These are phyloP conservation scores for Lampris megalopsis DNA, from an alignment of 2,113 vertebrate genomes.

Conservation along the genomic window DNA sequence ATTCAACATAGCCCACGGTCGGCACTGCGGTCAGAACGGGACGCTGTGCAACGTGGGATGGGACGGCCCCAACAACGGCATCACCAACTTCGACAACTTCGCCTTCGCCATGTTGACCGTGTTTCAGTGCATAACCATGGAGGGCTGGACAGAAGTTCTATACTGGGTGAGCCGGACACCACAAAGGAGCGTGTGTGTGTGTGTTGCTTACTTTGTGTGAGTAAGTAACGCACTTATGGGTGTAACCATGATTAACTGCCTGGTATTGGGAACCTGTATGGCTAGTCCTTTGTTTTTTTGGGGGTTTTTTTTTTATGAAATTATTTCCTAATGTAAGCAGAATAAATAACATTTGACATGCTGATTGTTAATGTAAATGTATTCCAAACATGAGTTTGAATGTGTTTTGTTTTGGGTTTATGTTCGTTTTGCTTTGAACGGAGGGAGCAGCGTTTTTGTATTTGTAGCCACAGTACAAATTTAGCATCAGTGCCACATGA, in stretches of 20 bases:
- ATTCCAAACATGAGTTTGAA: no score
- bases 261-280: not conserved
- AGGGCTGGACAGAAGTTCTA: conserved; percentile 97
- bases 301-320: not conserved
- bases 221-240: not conserved
- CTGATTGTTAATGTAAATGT: no score
- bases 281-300: not conserved
- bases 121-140: conserved; percentile 99
- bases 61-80: conserved; percentile 97
- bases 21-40: conserved; percentile 88
- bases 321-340: no score
- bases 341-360: no score
- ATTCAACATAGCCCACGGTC: conserved; percentile 86
- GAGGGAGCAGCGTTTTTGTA: not conserved
- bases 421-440: not conserved
- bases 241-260: not conserved
- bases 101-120: conserved; percentile 99
- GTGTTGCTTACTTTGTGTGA: conserved; percentile 6
- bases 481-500: conserved; percentile 39
- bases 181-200: conserved; percentile 20
- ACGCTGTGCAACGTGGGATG: conserved; percentile 89
- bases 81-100: conserved; percentile 99
- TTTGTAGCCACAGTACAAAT: conserved; percentile 5
- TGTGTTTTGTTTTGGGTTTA: not conserved
- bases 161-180: conserved; percentile 94